These are phyloP conservation scores for Willowsia nigromaculata DNA, from an alignment of 2,888 invertebrate genomes.

Conservation along the genomic window DNA sequence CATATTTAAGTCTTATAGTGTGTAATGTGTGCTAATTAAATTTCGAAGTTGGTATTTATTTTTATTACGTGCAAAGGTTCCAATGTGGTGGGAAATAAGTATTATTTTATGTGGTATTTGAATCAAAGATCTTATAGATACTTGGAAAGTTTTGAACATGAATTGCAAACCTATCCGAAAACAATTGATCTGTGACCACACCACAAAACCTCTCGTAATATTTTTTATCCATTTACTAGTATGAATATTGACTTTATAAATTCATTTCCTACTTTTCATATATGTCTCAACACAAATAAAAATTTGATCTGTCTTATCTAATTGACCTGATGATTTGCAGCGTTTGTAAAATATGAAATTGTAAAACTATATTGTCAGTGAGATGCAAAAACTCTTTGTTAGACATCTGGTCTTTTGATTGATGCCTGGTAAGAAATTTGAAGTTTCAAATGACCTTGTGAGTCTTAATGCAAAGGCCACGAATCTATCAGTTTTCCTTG, in stretches of 20 bases:
- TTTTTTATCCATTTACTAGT: background rate
- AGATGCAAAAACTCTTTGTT: no score
- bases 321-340: background rate
- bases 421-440: no score
- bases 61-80: background rate
- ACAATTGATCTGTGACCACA: conserved; percentile 31
- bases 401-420: background rate
- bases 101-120: background rate
- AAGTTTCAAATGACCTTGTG: background rate
- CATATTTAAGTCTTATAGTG: background rate
- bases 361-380: background rate
- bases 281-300: background rate
- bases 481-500: no score
- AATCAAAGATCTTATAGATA: background rate
- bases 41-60: conserved; percentile 13
- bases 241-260: conserved; percentile 3
- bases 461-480: no score
- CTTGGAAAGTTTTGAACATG: background rate
- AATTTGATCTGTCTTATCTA: background rate
- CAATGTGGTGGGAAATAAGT: background rate
- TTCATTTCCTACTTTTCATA: conserved; percentile 37
- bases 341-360: background rate
- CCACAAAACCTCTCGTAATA: background rate
- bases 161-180: background rate
- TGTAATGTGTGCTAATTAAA: background rate